Evolutionary conservation across 2,888 invertebrate species (phyloP), one percentile per base, ranked within the genome.

Genomic region (Osmoderma eremita): DNA sequence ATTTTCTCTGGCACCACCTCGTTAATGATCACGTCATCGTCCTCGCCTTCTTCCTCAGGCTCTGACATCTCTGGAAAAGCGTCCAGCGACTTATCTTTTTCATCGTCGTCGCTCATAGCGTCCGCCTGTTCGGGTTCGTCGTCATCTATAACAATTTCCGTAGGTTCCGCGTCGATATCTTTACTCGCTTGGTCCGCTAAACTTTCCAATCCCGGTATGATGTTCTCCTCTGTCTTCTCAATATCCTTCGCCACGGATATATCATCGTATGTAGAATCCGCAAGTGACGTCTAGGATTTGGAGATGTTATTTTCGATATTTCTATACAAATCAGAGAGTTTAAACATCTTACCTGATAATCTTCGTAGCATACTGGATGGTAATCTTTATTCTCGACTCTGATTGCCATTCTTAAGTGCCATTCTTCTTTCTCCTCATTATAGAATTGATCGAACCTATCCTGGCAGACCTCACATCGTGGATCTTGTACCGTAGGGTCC

Each of bases 401-500:
- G 17, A 93, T 85, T 0, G 97, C 95, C 79, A 94, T 92, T 70
- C 91, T 84, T 24, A 98, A 85, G 79, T 97, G 95, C 99, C 99
- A 99, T 79, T 96, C 97, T 81, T 99, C 99, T 72, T 91, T 90
- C 76, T 99, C 98, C 82, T 98, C 96, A 80, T 97, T 93, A 84
- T 94, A 99, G 84, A 95, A 97, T 81, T 95, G 93, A 73, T 96
- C 93, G 84, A 99, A 98, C 71, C 87, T 86, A 84, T 99, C 98
- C 12, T 91, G 90, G 82, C 98, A 99, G 61, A 97, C 91, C 71
- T 91, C 91, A 82, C 98, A 98, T 48, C 84, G 81, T 58, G 88
- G 87, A 75, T 89, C 86, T 6, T 88, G 87, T 68, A 90, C 88
- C 41, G 88, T 86, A 0, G 84, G 80, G 64, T 87, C 88, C 0